Base-by-base conservation (phyloP, 2,797 vertebrate species). In the Crocidura indochinensis region DNA sequence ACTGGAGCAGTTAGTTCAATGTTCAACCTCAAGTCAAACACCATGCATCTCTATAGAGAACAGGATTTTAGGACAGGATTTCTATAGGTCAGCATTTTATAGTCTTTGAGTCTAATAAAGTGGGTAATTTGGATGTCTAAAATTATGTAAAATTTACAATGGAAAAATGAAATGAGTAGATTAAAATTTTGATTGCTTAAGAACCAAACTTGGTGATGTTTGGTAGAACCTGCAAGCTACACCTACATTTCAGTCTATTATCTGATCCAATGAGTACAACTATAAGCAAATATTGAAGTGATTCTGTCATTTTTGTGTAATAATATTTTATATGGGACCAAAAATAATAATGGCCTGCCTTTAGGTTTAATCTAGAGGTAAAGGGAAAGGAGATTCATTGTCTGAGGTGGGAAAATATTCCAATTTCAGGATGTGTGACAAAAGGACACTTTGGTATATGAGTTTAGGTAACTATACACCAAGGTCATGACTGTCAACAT, bases 111-210 rank as follows among this genome's bases (percentile, higher is more conserved):
- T 84, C 44, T 65, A 47, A 76, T 60, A 7, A 19, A 6, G 17
- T 20, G 56, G 56, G 22, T 60, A 27, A 1, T 7, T 68, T 31
- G 15, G 12, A 17, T 68, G 19, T 68, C 31, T 8, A 69, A 26
- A 68, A 29, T 67, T 27, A 76, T n/a, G 2, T 72, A 88, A 79
- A 44, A 84, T 91, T 83, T 68, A 51, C n/a, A 90, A 79, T 68
- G 31, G 85, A 82, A 82, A 90, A 27, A 67, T 7, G 8, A 60
- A 60, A 60, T 60, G 19, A 60, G 56, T 19, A 60, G 56, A 60
- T 60, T 60, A 17, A 17, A 60, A 20, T 60, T 22, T 60, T 60
- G 17, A 6, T 60, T 6, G 8, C 22, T 60, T 60, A 8, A 20
- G 56, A 7, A 4, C 19, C 56, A 60, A 17, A 60, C 15, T 20